Evolutionary conservation across 2,797 vertebrate genomes (phyloP), one percentile per base, ranked within the genome.

Genomic region (Anniella stebbinsi): DNA sequence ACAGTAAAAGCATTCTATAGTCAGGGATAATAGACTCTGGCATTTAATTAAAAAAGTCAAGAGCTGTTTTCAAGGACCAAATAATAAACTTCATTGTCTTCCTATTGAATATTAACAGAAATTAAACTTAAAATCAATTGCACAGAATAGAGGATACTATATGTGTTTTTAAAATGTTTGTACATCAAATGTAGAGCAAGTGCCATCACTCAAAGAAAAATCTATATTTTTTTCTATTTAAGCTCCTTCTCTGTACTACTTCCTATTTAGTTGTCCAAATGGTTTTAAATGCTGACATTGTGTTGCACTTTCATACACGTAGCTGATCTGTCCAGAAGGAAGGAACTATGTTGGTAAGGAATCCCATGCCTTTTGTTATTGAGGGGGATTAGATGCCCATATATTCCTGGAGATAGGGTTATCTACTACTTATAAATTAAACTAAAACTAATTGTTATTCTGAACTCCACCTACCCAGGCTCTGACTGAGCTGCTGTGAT

Each of bases 31-130:
- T 91, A 91, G 96, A 95, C 88, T 89, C n/a, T 91, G 83, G 54
- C 95, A 92, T 95, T 96, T 96, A 95, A 96, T 96, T 96, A 96
- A 95, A 95, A 45, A 92, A 87, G 78, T 92, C 87, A 95, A 95
- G 57, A 77, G 69, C 83, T 86, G 84, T 69, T 91, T 93, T 95
- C 95, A 94, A 95, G 95, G 87, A 86, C 60, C 92, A 94, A 93
- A 94, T 92, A 95, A 95, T 95, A 94, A 92, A 94, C 75, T 92
- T 94, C 93, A 95, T 82, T 94, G 94, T 91, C 90, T 90, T 95
- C 94, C 93, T 77, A 81, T 92, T 93, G 93, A 87, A 89, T 92
- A 63, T 92, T 48, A 93, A 91, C 1, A 93, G 91, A 92, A 96
- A 93, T 87, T 60, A 95, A 94, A 75, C 89, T 95, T 95, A 95